Evolutionary conservation across 2,888 invertebrate genomes (phyloP).

Genomic region (Heliconius sara): DNA sequence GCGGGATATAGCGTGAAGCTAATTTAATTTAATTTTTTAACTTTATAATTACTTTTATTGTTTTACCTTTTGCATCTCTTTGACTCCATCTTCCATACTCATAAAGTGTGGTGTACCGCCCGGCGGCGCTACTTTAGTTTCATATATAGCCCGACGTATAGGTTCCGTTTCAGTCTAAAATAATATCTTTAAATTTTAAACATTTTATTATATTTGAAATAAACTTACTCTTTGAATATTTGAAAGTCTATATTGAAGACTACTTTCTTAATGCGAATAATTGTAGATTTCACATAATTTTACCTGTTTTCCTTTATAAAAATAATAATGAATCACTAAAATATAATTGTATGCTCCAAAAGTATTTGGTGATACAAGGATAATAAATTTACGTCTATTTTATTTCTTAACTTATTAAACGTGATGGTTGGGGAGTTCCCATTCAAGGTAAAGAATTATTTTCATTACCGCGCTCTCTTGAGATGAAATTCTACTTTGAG

Average conservation of each 20-base stretch:
- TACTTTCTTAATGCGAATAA: background rate
- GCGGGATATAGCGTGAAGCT: too few relatives aligned
- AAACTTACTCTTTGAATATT: too few relatives aligned
- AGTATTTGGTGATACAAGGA: background rate
- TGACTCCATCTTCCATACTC: slow-evolving; percentile 85
- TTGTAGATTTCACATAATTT: too few relatives aligned
- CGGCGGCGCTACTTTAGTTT: slow-evolving; percentile 85
- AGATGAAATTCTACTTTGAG: background rate
- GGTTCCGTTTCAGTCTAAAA: slow-evolving; percentile 86
- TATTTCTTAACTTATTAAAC: background rate
- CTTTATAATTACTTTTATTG: background rate
- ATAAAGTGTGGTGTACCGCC: slow-evolving; percentile 84
- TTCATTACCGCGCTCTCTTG: background rate
- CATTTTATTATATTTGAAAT: too few relatives aligned
- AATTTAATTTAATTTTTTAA: too few relatives aligned
- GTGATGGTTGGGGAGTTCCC: background rate
- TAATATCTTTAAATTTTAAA: slow-evolving; percentile 10
- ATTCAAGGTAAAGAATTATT: background rate
- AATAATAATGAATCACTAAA: too few relatives aligned
- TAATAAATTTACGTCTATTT: background rate
- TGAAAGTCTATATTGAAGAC: background rate
- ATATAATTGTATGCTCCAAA: background rate
- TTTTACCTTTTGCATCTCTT: slow-evolving; percentile 79
- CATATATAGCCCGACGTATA: slow-evolving; percentile 85
- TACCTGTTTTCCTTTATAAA: too few relatives aligned